These are phyloP conservation scores for Dascyllus trimaculatus DNA, from an alignment of 2,113 vertebrate genomes.

Conservation along the genomic window DNA sequence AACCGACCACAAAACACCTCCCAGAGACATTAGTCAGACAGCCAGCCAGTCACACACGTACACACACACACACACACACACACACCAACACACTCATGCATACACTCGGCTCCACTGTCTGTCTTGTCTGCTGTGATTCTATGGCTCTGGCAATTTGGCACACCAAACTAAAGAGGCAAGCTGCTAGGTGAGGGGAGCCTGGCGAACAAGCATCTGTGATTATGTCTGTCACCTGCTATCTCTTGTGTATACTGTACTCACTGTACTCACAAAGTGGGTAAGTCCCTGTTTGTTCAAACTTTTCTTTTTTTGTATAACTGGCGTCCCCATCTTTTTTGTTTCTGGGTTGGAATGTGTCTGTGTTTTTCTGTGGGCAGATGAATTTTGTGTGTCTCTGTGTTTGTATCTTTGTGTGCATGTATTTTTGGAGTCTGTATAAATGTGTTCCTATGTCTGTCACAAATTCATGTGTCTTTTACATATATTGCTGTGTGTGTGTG, in stretches of 20 bases:
- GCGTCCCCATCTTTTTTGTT: conserved; percentile 3
- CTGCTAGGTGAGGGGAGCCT: conserved; percentile 78
- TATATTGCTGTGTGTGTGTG: conserved; percentile 1
- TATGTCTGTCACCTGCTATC: conserved; percentile 76
- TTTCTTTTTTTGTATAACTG: conserved; percentile 29
- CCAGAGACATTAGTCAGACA: conserved; percentile 75
- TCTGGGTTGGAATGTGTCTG: background rate
- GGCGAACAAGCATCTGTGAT: conserved; percentile 77
- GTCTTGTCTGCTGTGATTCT: conserved; percentile 70
- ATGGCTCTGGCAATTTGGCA: conserved; percentile 78
- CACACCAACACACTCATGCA: conserved; percentile 27
- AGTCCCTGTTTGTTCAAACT: conserved; percentile 42
- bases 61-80: conserved; percentile 32
- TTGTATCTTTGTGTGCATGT: conserved; percentile 6
- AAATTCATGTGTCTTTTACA: conserved; percentile 27
- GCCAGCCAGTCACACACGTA: conserved; percentile 43
- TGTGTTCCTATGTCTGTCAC: conserved; percentile 8
- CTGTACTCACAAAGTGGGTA: conserved; percentile 34
- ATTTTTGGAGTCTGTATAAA: conserved; percentile 8
- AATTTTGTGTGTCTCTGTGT: background rate
- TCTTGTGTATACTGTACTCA: conserved; percentile 53
- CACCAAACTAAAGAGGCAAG: conserved; percentile 72
- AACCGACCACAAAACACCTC: conserved; percentile 76
- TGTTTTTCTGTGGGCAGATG: background rate
- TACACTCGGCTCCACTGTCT: conserved; percentile 57